Evolutionary conservation across 2,888 invertebrate species (phyloP).

Genomic region (Keiferia lycopersicella): DNA sequence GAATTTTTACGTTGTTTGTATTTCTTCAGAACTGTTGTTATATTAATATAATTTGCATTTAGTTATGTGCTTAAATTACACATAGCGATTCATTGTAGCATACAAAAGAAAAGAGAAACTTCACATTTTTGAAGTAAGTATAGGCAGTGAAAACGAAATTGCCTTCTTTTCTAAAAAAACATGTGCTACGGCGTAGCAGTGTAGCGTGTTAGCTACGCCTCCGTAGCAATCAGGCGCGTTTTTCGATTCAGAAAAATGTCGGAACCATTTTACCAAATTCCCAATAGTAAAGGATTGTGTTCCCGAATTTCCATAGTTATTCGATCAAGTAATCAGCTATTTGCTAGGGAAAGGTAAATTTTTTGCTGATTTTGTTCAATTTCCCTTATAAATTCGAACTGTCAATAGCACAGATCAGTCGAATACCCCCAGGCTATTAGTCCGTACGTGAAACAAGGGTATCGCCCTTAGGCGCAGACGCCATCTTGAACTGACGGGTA

Average conservation of each 20-base stretch:
- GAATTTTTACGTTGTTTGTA: neutral
- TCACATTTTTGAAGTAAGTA: too few species aligned
- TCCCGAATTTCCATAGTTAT: slow-evolving; percentile 2
- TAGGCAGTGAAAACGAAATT: too few species aligned
- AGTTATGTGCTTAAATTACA: neutral
- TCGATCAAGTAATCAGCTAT: slow-evolving; percentile 4
- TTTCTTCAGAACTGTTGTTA: neutral
- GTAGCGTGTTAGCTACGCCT: neutral
- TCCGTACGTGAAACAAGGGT: slow-evolving; percentile 15
- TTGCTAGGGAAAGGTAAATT: neutral
- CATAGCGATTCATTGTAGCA: too few species aligned
- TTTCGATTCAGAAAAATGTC: neutral
- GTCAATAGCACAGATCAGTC: neutral
- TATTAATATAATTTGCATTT: neutral
- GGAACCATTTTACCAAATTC: neutral
- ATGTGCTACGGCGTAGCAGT: neutral
- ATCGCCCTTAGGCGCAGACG: neutral
- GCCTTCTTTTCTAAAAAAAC: too few species aligned
- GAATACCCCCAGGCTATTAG: slow-evolving; percentile 1
- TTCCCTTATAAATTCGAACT: neutral
- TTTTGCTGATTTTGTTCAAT: neutral
- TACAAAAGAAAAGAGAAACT: too few species aligned
- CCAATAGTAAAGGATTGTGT: slow-evolving; percentile 9
- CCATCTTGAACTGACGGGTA: slow-evolving; percentile 17
- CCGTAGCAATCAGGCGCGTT: neutral